A percentile compares a stretch with the other conserved stretches of the same genome.
phyloP scores from a whole-genome alignment of 2,888 invertebrate genomes.

The Schizotus pectinicornis region DNA sequence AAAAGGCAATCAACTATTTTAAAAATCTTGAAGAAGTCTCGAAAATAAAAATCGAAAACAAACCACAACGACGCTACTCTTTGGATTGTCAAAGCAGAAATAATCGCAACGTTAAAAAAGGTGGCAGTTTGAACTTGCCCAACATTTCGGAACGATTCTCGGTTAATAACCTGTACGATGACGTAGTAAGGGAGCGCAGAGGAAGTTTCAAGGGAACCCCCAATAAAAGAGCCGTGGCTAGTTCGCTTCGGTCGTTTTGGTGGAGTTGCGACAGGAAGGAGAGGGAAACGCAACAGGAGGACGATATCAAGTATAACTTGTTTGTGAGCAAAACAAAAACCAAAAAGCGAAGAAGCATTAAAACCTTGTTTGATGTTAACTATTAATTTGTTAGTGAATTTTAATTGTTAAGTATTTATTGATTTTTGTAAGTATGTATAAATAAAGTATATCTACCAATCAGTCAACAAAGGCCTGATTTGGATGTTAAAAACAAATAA shows the following conservation, averaged over 20 bases:
- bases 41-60: conserved; percentile 6
- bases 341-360: conserved; percentile 38
- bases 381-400: conserved; percentile 30
- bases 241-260: conserved; percentile 37
- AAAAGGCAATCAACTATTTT: conserved; percentile 39
- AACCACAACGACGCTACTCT: conserved; percentile 25
- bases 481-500: too few relatives aligned
- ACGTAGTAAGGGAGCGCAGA: conserved; percentile 34
- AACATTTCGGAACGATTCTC: conserved; percentile 38
- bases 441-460: too few relatives aligned
- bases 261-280: conserved; percentile 17
- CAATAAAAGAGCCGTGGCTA: conserved; percentile 36
- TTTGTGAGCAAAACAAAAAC: conserved; percentile 35
- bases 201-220: conserved; percentile 41
- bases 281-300: background rate
- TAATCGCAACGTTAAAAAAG: conserved; percentile 15
- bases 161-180: conserved; percentile 39
- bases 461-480: too few relatives aligned
- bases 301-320: conserved; percentile 35
- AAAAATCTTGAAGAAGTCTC: conserved; percentile 40
- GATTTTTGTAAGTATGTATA: conserved; percentile 8
- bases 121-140: conserved; percentile 38
- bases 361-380: conserved; percentile 40
- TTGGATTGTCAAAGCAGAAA: conserved; percentile 28
- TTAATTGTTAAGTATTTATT: conserved; percentile 20